A percentile compares a stretch with the other conserved stretches of the same genome.
phyloP scores from a whole-genome alignment of 2,888 invertebrate species.

The Syrista parreyssii region DNA sequence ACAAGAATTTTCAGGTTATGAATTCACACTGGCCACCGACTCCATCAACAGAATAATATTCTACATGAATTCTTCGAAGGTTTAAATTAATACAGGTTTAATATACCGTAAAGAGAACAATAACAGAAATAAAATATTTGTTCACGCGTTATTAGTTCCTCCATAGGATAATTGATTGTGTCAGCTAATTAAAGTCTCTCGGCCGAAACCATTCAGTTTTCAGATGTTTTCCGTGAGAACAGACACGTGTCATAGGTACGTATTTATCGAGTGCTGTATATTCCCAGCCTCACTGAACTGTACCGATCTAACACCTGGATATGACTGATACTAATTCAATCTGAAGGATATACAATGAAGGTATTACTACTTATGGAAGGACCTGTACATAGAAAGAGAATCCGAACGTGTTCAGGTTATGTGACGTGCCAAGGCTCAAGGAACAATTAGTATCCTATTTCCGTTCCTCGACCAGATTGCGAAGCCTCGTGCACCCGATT shows the following conservation, averaged over 20 bases:
- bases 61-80: background rate
- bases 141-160: background rate
- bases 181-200: background rate
- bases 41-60: background rate
- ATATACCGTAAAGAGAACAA: background rate
- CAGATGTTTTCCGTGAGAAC: background rate
- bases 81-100: background rate
- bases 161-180: background rate
- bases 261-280: background rate
- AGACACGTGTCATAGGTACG: background rate
- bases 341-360: background rate
- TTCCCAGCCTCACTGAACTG: background rate
- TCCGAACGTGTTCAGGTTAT: background rate
- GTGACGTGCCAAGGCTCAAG: background rate
- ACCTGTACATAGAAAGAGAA: background rate
- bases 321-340: background rate
- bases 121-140: background rate
- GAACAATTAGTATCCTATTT: conserved; percentile 47
- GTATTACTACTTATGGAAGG: background rate
- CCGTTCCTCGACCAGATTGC: conserved; percentile 41
- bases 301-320: background rate
- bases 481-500: conserved; percentile 40
- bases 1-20: background rate
- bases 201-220: background rate
- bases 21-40: background rate